These are phyloP conservation scores for Drosophila aldrichi DNA, from an alignment of 2,888 invertebrate genomes.

Conservation along the genomic window DNA sequence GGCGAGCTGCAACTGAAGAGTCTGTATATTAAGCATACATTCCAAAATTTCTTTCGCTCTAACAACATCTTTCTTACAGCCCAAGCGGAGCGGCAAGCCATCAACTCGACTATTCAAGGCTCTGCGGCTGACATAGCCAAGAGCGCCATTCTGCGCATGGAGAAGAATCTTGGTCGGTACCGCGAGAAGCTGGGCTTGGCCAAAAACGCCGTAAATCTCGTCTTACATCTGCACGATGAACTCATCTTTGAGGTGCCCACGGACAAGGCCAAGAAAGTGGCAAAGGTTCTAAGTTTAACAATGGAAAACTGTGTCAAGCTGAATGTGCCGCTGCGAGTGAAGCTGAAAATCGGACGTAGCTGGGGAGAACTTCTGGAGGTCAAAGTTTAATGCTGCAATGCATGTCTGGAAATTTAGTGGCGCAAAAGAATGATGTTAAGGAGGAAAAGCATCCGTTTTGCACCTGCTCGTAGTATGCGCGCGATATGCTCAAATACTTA, in stretches of 20 bases:
- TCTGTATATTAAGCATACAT: constrained; percentile 82
- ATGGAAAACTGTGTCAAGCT: constrained; percentile 93
- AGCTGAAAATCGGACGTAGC: constrained; percentile 91
- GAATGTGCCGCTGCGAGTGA: constrained; percentile 94
- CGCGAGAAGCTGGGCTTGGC: constrained; percentile 73
- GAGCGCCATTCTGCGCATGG: constrained; percentile 93
- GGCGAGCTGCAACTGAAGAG: constrained; percentile 87
- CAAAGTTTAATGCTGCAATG: constrained; percentile 57
- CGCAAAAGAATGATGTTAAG: neutral
- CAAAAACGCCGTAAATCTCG: constrained; percentile 87
- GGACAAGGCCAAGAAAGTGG: constrained; percentile 87
- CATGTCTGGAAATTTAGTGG: neutral
- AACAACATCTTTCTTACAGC: constrained; percentile 84
- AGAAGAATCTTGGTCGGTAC: constrained; percentile 86
- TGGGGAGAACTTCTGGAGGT: constrained; percentile 89
- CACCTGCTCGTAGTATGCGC: neutral
- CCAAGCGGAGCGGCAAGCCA: constrained; percentile 97
- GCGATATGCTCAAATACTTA: neutral
- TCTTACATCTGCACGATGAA: constrained; percentile 98
- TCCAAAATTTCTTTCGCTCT: neutral
- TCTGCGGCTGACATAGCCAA: constrained; percentile 98
- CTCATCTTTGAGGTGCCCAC: constrained; percentile 94
- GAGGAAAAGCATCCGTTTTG: neutral
- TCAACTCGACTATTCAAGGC: constrained; percentile 98
- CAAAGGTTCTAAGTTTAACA: constrained; percentile 88